Evolutionary conservation across 2,888 invertebrate genomes (phyloP).

Genomic region (Chalcis sispes): DNA sequence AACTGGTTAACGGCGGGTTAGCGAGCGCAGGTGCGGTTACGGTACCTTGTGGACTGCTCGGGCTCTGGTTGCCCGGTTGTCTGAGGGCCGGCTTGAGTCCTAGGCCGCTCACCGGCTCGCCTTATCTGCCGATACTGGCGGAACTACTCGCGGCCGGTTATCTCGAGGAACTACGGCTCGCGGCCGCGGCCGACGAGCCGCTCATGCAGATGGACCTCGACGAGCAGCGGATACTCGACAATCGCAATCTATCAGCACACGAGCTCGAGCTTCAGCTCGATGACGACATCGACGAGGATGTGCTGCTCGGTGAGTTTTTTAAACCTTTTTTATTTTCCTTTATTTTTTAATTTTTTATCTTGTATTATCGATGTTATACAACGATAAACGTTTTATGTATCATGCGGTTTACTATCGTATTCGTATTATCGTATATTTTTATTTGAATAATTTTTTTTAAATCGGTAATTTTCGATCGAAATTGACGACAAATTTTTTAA

Average conservation of each 20-base stretch:
- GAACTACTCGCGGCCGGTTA: conserved; percentile 70
- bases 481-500: neutral
- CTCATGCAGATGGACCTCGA: conserved; percentile 55
- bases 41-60: conserved; percentile 73
- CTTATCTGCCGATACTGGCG: conserved; percentile 71
- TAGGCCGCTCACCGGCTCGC: conserved; percentile 62
- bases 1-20: conserved; percentile 75
- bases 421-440: too few relatives aligned
- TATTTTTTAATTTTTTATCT: neutral
- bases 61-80: conserved; percentile 74
- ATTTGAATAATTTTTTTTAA: too few relatives aligned
- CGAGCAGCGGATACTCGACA: conserved; percentile 41
- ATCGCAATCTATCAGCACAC: conserved; percentile 13
- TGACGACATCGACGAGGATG: conserved; percentile 71
- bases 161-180: conserved; percentile 60
- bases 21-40: conserved; percentile 75
- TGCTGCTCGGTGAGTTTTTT: conserved; percentile 71
- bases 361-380: too few relatives aligned
- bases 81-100: conserved; percentile 66
- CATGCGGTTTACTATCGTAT: too few relatives aligned
- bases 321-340: neutral
- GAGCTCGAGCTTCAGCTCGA: conserved; percentile 68
- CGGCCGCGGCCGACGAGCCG: conserved; percentile 42
- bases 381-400: too few relatives aligned
- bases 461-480: neutral